phyloP scores from a whole-genome alignment of 1,140 invertebrate species.

The Neodiprion lecontei region DNA sequence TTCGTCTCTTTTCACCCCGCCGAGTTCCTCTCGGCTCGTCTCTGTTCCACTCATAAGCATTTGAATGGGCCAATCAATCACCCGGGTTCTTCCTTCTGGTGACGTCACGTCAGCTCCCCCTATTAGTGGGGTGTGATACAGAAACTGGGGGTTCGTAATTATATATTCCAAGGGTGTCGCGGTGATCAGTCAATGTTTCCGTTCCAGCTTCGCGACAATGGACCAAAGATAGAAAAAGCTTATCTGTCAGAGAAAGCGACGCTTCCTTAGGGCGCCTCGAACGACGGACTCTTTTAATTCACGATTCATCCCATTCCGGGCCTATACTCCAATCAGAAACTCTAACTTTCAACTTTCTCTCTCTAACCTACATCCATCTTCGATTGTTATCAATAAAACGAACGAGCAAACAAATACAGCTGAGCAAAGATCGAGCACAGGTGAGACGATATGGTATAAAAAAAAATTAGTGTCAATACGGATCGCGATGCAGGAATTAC shows the following conservation, averaged over 20 bases:
- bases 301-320: conserved; percentile 34
- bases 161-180: conserved; percentile 62
- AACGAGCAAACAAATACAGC: no score
- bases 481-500: no score
- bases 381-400: no score
- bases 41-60: conserved; percentile 54
- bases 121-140: conserved; percentile 56
- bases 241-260: conserved; percentile 54
- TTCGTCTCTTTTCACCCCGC: conserved; percentile 26
- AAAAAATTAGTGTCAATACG: no score
- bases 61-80: conserved; percentile 62
- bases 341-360: conserved; percentile 12
- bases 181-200: conserved; percentile 64
- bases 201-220: conserved; percentile 57
- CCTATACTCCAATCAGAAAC: conserved; percentile 19
- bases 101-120: conserved; percentile 56
- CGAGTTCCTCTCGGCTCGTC: conserved; percentile 40
- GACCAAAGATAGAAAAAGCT: conserved; percentile 58
- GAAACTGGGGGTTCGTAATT: conserved; percentile 48
- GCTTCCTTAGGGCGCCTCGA: conserved; percentile 47
- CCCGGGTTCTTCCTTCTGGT: conserved; percentile 34
- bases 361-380: background rate
- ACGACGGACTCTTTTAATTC: conserved; percentile 55
- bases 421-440: no score
- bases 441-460: no score